Evolutionary conservation across 2,113 vertebrate genomes (phyloP), one percentile per base, ranked within the genome.

Genomic region (Stomatorhinus ivindoensis): DNA sequence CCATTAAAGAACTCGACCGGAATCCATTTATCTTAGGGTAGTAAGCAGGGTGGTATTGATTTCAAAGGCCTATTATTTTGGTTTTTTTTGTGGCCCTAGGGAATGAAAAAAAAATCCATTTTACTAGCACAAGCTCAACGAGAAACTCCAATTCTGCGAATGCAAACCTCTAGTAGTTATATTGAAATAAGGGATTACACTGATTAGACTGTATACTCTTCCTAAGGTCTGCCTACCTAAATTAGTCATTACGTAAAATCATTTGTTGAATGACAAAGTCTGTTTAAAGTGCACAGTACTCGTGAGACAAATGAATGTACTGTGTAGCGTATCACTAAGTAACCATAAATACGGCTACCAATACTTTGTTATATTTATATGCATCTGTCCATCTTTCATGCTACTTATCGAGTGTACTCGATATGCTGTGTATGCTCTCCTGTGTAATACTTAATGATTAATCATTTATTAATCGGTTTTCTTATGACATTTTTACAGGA

Each of bases 31-130:
- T 90, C 87, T 88, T 84, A 83, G 89, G 42, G 27, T 76, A 88
- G 73, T 65, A 84, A 61, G 89, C 65, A 90, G 31, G 44, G 87
- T 88, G 87, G 76, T 87, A 83, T 83, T 84, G 87, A 90, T 90
- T 88, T 90, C 76, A 84, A 15, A 46, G 44, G 11, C 73, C 47
- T 88, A 83, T 83, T 83, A 84, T 83, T 90, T 88, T 24, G 69
- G 13, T 35, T 6, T 24, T 15, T 61, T n/a, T 8, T 61, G 19
- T 87, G 85, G 85, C 85, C 50, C 85, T 19, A 55, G 50, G 85
- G 50, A 87, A 87, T 55, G 47, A 53, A 87, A 50, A 87, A 50
- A 87, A 87, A 87, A 87, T 87, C 85, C 85, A 87, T 87, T 87
- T 87, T 87, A 87, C 85, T 87, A 55, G 50, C 48, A 3, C 24